Evolutionary conservation across 2,888 invertebrate genomes (phyloP).

Genomic region (Lithophane socia): DNA sequence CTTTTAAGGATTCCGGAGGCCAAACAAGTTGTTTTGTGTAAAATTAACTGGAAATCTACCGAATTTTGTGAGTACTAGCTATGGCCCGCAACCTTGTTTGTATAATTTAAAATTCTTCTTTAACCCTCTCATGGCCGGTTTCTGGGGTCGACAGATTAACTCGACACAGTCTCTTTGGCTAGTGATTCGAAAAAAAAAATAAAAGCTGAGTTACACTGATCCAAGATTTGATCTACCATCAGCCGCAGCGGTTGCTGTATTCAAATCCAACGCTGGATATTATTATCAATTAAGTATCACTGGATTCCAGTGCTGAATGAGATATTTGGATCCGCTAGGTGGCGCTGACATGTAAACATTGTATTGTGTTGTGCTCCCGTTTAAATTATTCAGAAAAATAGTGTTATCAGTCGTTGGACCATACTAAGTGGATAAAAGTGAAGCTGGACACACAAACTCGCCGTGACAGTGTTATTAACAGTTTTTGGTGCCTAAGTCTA

Average conservation of each 20-base stretch:
- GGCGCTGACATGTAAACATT: too few relatives aligned
- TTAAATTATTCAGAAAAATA: too few relatives aligned
- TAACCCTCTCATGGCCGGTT: not conserved
- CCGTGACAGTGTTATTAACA: too few relatives aligned
- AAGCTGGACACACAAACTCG: too few relatives aligned
- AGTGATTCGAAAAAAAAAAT: not conserved
- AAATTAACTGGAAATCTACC: not conserved
- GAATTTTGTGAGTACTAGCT: not conserved
- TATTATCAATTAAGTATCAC: not conserved
- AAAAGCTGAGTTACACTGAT: not conserved
- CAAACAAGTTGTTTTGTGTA: conserved; percentile 21
- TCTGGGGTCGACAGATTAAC: not conserved
- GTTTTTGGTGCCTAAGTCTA: too few relatives aligned
- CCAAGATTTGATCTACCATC: not conserved
- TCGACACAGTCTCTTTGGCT: not conserved
- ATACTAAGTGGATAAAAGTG: too few relatives aligned
- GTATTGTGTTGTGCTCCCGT: too few relatives aligned
- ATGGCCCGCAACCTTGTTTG: not conserved
- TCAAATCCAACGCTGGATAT: not conserved
- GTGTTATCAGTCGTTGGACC: too few relatives aligned
- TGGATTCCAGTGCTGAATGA: not conserved
- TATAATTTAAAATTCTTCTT: not conserved
- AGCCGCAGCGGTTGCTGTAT: too few relatives aligned
- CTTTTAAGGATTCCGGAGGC: conserved; percentile 33
- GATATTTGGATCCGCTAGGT: too few relatives aligned